Evolutionary conservation across 2,797 vertebrate species (phyloP).

Genomic region (Oreonectes daqikongensis): DNA sequence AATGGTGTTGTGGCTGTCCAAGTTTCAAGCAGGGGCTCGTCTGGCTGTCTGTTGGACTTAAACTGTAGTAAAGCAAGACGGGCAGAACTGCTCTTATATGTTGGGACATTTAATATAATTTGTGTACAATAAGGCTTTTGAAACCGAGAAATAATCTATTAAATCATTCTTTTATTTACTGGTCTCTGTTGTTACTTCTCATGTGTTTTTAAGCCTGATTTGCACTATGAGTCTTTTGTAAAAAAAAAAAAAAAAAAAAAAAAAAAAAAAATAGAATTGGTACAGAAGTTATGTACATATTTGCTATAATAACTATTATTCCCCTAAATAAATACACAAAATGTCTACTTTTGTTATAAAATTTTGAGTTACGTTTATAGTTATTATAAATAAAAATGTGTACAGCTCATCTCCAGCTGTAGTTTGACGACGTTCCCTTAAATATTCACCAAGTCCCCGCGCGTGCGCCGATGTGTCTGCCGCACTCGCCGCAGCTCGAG

Average conservation of each 20-base stretch:
- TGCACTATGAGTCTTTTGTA: not conserved
- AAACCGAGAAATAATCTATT: constrained; percentile 74
- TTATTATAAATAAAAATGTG: not conserved
- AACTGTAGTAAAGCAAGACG: constrained; percentile 44
- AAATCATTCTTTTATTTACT: constrained; percentile 78
- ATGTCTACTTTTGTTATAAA: not conserved
- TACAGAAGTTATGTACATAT: not conserved
- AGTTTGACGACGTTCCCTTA: constrained; percentile 63
- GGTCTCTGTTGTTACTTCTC: constrained; percentile 38
- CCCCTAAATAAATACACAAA: no score
- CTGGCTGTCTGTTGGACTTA: constrained; percentile 35
- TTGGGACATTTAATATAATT: constrained; percentile 59
- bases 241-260: not conserved
- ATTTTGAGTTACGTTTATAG: not conserved
- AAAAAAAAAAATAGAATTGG: not conserved
- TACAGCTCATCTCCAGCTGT: not conserved
- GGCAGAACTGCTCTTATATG: constrained; percentile 58
- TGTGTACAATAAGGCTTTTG: constrained; percentile 69
- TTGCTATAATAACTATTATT: no score
- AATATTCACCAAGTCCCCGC: constrained; percentile 43
- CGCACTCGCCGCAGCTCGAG: constrained; percentile 52
- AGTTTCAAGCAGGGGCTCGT: constrained; percentile 40
- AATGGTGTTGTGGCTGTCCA: constrained; percentile 50
- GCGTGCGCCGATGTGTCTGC: constrained; percentile 61
- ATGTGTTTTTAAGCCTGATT: not conserved